Percentiles rank a stretch among this genome's conserved stretches.
Conservation (phyloP, 2,797 vertebrate genomes). For the Scarus forsteni region DNA sequence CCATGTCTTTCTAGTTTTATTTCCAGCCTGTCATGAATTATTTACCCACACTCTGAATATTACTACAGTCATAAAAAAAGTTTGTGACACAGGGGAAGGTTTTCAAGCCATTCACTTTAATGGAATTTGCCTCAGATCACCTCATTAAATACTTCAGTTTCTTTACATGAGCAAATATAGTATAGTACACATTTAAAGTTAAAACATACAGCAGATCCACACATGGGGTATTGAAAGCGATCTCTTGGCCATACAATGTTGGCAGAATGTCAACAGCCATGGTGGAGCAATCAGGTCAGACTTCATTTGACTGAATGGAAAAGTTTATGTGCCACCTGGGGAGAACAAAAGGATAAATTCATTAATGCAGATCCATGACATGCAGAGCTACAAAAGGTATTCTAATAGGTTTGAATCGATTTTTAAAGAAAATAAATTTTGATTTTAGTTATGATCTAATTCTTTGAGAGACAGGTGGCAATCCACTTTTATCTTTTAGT, state of each 20-base stretch:
- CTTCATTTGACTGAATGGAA: slow-evolving; percentile 85
- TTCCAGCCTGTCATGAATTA: not conserved
- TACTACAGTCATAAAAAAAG: not conserved
- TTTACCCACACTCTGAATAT: not conserved
- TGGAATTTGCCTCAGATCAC: slow-evolving; percentile 47
- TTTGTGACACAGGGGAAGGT: slow-evolving; percentile 6
- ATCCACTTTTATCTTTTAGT: not conserved
- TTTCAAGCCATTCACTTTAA: slow-evolving; percentile 57
- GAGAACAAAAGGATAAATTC: slow-evolving; percentile 21
- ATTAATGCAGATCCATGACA: slow-evolving; percentile 1
- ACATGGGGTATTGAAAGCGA: slow-evolving; percentile 59
- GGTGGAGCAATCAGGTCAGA: slow-evolving; percentile 7
- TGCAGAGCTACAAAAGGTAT: not conserved
- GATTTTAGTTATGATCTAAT: not conserved
- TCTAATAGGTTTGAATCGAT: not conserved
- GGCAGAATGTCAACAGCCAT: slow-evolving; percentile 47
- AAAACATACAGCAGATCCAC: slow-evolving; percentile 62
- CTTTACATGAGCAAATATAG: slow-evolving; percentile 58
- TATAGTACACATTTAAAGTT: slow-evolving; percentile 47
- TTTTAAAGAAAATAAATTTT: not conserved
- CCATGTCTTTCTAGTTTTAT: not conserved
- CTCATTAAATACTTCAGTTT: slow-evolving; percentile 48
- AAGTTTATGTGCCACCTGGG: slow-evolving; percentile 84
- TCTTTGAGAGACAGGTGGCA: not conserved
- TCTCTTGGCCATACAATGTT: slow-evolving; percentile 34